Evolutionary conservation across 2,797 vertebrate species (phyloP).

Genomic region (Luscinia luscinia): DNA sequence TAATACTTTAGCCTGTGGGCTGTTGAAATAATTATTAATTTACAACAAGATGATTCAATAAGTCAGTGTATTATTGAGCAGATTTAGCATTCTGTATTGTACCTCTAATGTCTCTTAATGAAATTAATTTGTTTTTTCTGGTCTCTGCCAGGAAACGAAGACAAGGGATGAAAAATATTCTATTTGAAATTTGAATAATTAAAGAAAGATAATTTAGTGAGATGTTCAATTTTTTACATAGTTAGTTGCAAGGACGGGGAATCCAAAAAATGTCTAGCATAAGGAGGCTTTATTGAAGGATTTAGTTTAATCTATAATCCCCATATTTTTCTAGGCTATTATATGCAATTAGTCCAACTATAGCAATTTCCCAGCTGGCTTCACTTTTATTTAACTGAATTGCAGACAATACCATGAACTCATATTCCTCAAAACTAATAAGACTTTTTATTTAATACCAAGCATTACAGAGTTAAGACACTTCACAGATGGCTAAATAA

Average conservation of each 20-base stretch:
- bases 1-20: neutral
- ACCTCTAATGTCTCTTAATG: constrained; percentile 26
- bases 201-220: constrained; percentile 6
- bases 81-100: constrained; percentile 25
- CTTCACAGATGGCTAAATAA: constrained; percentile 29
- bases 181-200: constrained; percentile 38
- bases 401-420: neutral
- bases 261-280: neutral
- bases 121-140: constrained; percentile 52
- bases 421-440: neutral
- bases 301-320: neutral
- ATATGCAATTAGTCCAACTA: constrained; percentile 4
- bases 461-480: constrained; percentile 34
- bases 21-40: constrained; percentile 46
- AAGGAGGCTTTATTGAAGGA: neutral
- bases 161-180: constrained; percentile 27
- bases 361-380: neutral
- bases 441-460: neutral
- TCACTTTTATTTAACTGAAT: constrained; percentile 10
- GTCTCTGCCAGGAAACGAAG: constrained; percentile 51
- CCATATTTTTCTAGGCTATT: neutral
- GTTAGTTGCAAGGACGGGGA: neutral
- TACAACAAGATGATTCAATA: constrained; percentile 33
- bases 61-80: constrained; percentile 21
- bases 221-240: neutral